Evolutionary conservation across 2,888 invertebrate genomes (phyloP), one percentile per base, ranked within the genome.

Genomic region (Trissolcus brochymenae): DNA sequence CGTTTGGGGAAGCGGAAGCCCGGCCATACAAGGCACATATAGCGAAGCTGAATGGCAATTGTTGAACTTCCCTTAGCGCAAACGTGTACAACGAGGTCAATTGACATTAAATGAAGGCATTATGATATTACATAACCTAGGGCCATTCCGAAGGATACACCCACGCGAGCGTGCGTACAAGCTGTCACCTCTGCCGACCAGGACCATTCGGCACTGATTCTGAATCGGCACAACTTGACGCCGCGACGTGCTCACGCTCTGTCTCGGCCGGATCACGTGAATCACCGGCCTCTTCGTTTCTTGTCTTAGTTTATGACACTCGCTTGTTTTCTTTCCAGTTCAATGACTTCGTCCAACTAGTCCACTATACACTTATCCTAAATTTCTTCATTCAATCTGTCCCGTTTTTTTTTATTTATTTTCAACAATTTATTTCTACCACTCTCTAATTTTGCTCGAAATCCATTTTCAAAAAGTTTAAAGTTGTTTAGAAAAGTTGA

Each of bases 1-100:
- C 35, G 35, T 35, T 35, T 35, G 35, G 35, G 35, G 35, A 35
- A 35, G 35, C 17, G 49, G 35, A 35, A 35, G 35, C 35, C 35
- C 35, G 35, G 35, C 35, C 25, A 35, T 35, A 35, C 1, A 11
- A 35, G 35, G 35, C 76, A 62, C 66, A 78, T 71, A 60, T 79
- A 78, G 81, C 67, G 78, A 78, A 76, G 85, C 84, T 88, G 87
- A 87, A 88, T 88, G 87, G 88, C 87, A 88, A 89, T 89, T 89
- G 88, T 89, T 88, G 86, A 88, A 88, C 88, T 88, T 88, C 89
- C 88, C 88, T 87, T 84, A 84, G 82, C 84, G 83, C 84, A 87
- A 88, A 87, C 87, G 87, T 87, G 86, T 85, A 84, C 86, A 89
- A 88, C 88, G 88, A 89, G 89, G 89, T 88, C 88, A 89, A 89